Evolutionary conservation across 2,888 invertebrate species (phyloP), one percentile per base, ranked within the genome.

Genomic region (Spodoptera littoralis): DNA sequence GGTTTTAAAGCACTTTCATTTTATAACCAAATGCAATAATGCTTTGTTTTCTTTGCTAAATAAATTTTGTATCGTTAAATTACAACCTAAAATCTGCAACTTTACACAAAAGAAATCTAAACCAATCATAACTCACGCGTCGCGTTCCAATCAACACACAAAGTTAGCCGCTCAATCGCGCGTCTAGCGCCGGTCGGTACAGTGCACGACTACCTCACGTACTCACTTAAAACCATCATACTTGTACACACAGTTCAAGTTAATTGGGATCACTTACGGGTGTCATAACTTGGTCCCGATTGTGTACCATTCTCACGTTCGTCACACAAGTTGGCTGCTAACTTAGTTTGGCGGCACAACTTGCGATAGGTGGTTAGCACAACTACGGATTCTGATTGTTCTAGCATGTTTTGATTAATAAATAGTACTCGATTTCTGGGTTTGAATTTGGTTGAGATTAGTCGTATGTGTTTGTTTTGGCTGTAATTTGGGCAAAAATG

Each of bases 241-340:
- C 72, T 61, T 61, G 67, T 55, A 47, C 62, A 60, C 57, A 62
- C 70, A 70, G 63, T 49, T 52, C 59, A 60, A 74, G 60, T 69
- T 72, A 72, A 75, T 72, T 65, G 69, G 55, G 60, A 73, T 70
- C 70, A 66, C 70, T 76, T 75, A 77, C 78, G 54, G 62, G 62
- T 66, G 76, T 75, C 62, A 73, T 75, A 77, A 75, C 73, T 77
- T 57, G 49, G 51, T 63, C 56, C 42, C 56, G 56, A 60, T 63
- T 76, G 73, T 76, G 70, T 71, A 55, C 71, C 45, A 57, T 69
- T 75, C 76, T 62, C 78, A 77, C 72, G 78, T 77, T 59, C 50
- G 53, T 52, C 65, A 66, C 52, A 48, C 57, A 70, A 66, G 44
- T 70, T 61, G 59, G 47, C 8, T 48, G 13, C 22, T 18, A 61